phyloP scores from a whole-genome alignment of 2,797 vertebrate species.

The Alcedo atthis region DNA sequence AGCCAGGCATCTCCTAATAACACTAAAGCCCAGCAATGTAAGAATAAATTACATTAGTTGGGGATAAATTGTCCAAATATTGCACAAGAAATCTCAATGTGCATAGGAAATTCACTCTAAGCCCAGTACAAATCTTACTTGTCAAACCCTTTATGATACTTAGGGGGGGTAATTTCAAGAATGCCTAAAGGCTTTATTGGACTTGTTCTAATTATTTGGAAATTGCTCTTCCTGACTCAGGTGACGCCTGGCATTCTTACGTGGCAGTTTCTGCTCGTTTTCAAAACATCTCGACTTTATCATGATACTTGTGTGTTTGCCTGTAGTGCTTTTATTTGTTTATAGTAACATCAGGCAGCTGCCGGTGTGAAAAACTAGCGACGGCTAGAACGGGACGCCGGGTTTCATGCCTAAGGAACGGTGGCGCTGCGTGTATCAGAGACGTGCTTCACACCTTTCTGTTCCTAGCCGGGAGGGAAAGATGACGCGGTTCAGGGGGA shows the following conservation, averaged over 20 bases:
- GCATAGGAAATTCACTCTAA: neutral
- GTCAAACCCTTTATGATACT: neutral
- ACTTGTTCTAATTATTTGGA: conserved; percentile 19
- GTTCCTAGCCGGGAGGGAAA: neutral
- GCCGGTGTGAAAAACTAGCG: neutral
- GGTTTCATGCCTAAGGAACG: neutral
- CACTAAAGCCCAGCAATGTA: neutral
- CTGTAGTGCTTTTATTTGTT: neutral
- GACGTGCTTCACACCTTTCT: neutral
- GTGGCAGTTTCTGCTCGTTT: neutral
- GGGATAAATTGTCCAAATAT: neutral
- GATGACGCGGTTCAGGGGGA: no score
- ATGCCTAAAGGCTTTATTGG: neutral
- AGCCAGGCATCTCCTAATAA: neutral
- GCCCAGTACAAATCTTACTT: neutral
- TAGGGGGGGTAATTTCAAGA: neutral
- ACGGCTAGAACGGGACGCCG: neutral
- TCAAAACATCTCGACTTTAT: neutral
- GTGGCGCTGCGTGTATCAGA: accelerated
- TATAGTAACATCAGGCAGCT: neutral
- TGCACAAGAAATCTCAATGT: neutral
- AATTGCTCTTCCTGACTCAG: neutral
- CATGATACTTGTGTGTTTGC: neutral
- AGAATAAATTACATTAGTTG: neutral
- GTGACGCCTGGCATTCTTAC: neutral